These are phyloP conservation scores for Drosophila rhopaloa DNA, from an alignment of 1,140 invertebrate genomes.

Conservation along the genomic window DNA sequence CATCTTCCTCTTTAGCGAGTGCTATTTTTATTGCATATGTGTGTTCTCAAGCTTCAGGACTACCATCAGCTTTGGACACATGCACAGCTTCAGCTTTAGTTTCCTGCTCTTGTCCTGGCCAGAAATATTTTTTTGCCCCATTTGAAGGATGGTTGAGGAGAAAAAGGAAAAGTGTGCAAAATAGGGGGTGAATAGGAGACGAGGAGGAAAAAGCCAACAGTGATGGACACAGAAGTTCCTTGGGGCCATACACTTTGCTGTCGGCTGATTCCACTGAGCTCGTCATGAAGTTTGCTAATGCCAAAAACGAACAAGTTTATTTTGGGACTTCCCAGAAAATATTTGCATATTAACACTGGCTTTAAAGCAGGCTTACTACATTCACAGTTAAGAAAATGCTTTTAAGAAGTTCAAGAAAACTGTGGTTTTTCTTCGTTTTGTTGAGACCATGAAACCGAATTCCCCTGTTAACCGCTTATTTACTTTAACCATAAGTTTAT, in stretches of 20 bases:
- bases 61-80: conserved; percentile 41
- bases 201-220: not conserved
- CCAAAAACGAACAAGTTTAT: conserved; percentile 25
- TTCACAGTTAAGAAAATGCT: conserved; percentile 7
- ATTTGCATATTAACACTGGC: conserved; percentile 23
- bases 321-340: conserved; percentile 23
- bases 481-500: conserved; percentile 5
- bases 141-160: not conserved
- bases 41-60: conserved; percentile 32
- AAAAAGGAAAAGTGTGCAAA: not conserved
- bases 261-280: conserved; percentile 26
- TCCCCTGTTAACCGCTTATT: not conserved
- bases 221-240: conserved; percentile 34
- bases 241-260: conserved; percentile 25
- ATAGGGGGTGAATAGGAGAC: not conserved
- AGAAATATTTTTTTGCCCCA: conserved; percentile 22
- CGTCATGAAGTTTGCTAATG: conserved; percentile 31
- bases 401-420: not conserved
- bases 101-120: conserved; percentile 17
- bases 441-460: no score
- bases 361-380: conserved; percentile 16
- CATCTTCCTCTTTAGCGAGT: conserved; percentile 9
- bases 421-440: not conserved
- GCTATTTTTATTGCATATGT: conserved; percentile 17
- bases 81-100: conserved; percentile 23